phyloP scores from a whole-genome alignment of 2,113 vertebrate species.

The Heteronetta atricapilla region DNA sequence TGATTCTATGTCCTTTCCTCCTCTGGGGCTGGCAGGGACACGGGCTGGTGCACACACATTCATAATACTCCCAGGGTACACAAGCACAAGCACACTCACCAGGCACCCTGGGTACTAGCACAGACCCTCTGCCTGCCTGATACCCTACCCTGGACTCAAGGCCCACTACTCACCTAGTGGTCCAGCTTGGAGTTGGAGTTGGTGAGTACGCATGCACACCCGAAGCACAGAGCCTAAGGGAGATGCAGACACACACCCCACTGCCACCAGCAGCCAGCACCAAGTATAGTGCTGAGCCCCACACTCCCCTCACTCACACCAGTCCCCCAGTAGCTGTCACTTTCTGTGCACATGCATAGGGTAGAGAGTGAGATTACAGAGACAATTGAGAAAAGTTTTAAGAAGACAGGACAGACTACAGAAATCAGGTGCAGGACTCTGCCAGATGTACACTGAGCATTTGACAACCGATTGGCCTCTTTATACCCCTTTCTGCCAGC shows the following conservation, averaged over 20 bases:
- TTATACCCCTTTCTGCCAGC: neutral
- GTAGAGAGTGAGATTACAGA: neutral
- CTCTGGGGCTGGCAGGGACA: neutral
- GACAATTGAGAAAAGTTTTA: neutral
- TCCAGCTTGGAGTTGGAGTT: neutral
- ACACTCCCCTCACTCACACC: too few species aligned
- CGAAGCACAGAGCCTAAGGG: too few species aligned
- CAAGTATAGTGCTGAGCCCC: neutral
- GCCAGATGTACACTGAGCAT: neutral
- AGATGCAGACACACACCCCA: neutral
- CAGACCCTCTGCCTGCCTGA: neutral
- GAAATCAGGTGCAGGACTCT: neutral
- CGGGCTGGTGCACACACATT: neutral
- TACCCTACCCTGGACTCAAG: fast-evolving
- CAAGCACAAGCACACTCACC: neutral
- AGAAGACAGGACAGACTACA: neutral
- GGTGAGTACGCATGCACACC: too few species aligned
- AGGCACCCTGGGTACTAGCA: neutral
- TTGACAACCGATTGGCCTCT: neutral
- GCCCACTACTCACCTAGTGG: neutral
- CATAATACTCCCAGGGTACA: neutral
- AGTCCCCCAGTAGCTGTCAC: neutral
- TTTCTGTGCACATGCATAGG: too few species aligned
- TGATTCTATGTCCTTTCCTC: too few species aligned
- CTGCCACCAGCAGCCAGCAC: neutral